Base-by-base conservation (phyloP, 2,888 invertebrate species). In the Germaria angustata region DNA sequence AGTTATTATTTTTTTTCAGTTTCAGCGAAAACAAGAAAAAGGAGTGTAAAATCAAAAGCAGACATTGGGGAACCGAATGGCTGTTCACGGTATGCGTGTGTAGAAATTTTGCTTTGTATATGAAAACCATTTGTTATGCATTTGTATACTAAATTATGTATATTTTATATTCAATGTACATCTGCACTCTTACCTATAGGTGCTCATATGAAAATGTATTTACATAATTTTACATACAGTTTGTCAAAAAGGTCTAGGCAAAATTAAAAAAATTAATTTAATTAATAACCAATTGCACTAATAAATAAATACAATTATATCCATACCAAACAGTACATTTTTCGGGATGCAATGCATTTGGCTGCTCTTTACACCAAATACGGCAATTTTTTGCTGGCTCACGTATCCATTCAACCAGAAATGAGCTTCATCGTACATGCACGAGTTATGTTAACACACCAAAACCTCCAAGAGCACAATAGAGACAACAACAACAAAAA, bases 41-140 rank as follows among this genome's bases (percentile, higher is more conserved):
- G 28, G 17, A 44, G 13, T 9, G n/a, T 0, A 28, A 44, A 11
- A 51, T 17, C 2, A 13, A 22, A 1, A 66, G 8, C n/a, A 34
- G 17, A 28, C 5, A 11, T 41, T 41, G 22, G 15, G n/a, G 20
- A 22, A 22, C 4, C 44, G 9, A 20, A 7, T 20, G 44, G 7
- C n/a, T n/a, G 20, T 22, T 15, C 3, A 15, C 20, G 17, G 15
- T 34, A 2, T 13, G 2, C 5, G 8, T 24, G 0, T n/a, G n/a
- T n/a, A n/a, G n/a, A 34, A 13, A 8, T 65, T 75, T 36, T 75
- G 15, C 53, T 76, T 80, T n/a, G 57, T 63, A 75, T 80, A 68
- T 73, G 51, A 51, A 59, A 68, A 73, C 28, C 28, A 28, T 28
- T n/a, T n/a, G 28, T 28, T 5, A 28, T 5, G 6, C 6, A 28